Evolutionary conservation across 2,888 invertebrate species (phyloP), one percentile per base, ranked within the genome.

Genomic region (Drosophila aldrichi): DNA sequence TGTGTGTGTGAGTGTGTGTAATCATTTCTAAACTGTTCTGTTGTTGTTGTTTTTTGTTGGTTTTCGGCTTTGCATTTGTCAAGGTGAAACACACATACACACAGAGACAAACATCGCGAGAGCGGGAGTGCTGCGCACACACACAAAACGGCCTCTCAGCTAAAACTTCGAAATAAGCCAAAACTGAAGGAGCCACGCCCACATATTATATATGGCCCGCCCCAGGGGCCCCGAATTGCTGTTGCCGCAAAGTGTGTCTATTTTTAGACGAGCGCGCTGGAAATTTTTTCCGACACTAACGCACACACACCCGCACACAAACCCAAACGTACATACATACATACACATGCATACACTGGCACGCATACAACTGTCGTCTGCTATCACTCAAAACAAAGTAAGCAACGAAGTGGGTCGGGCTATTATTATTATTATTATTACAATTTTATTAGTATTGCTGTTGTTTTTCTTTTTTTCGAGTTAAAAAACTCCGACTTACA

Each of bases 231-330:
- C 81, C 74, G 77, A 82, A 83, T 79, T 82, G 74, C 54, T 70
- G 57, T 73, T 80, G 81, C 81, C 63, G 63, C 61, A 77, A 81
- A 86, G 83, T 82, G 71, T 62, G 65, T 78, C 83, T 84, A 84
- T 84, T 88, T 84, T 78, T 84, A 84, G 83, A 88, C 76, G 78
- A 77, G 83, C 83, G 82, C 89, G 86, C 84, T 87, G 89, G 87
- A 84, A 89, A 87, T 87, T 87, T 89, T 78, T 80, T 72, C 76
- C 63, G 48, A 75, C 63, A 67, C 76, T 49, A 46, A 74, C 62
- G 59, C 74, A 68, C 38, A 63, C 74, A 68, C 38, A 63, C 36
- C 44, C 41, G 38, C 58, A n/a, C 44, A 29, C 8, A 46, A 16
- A 46, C 16, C 60, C 22, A 12, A 32, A 41, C 49, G 61, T 59